Percentiles rank a stretch among this genome's conserved stretches.
Conservation (phyloP, 2,113 vertebrate genomes). For the Corythornis vintsioides region DNA sequence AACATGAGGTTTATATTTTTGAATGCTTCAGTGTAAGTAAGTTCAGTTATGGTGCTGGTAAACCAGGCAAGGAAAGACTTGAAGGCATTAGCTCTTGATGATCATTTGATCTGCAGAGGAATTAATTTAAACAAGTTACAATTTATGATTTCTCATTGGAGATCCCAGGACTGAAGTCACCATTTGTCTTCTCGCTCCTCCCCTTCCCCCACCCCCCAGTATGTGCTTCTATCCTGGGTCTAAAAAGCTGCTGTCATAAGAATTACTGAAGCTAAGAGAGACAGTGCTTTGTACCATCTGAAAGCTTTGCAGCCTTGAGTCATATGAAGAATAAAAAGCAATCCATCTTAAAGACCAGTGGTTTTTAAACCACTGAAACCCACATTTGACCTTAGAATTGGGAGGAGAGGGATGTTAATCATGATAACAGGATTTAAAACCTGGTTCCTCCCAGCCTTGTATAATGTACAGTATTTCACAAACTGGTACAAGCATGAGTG, state of each 20-base stretch:
- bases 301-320: constrained; percentile 24
- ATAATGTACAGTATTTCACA: not conserved
- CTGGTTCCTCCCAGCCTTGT: not conserved
- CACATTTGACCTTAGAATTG: not conserved
- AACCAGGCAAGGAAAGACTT: not conserved
- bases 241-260: constrained; percentile 31
- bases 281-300: not conserved
- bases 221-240: not conserved
- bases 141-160: not conserved
- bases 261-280: constrained; percentile 13
- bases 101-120: not conserved
- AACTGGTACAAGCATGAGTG: not conserved
- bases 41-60: not conserved
- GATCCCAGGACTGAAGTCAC: not conserved
- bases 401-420: not conserved
- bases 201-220: not conserved
- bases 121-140: not conserved
- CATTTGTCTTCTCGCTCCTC: not conserved
- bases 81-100: not conserved
- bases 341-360: not conserved
- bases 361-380: not conserved
- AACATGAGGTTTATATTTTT: not conserved
- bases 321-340: constrained; percentile 13
- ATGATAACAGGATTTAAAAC: not conserved
- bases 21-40: not conserved